Evolutionary conservation across 1,140 invertebrate species (phyloP).

Genomic region (Mesaphorura yosii): DNA sequence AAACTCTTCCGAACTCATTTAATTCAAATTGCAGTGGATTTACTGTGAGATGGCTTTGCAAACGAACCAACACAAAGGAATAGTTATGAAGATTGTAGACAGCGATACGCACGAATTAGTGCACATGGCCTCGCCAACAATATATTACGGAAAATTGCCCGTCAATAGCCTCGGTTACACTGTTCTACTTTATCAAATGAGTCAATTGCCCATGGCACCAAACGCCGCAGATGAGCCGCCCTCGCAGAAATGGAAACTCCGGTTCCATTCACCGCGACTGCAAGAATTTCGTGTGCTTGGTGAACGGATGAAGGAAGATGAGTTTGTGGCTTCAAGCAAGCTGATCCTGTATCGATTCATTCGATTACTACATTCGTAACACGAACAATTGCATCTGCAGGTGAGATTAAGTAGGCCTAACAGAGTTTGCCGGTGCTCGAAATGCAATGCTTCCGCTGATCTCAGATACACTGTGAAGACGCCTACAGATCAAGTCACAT

Average conservation of each 20-base stretch:
- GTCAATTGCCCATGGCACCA: neutral
- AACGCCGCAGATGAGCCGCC: neutral
- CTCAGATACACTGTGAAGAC: neutral
- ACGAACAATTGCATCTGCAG: neutral
- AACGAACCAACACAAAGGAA: neutral
- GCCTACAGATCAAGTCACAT: neutral
- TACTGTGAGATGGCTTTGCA: neutral
- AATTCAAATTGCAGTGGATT: too few relatives aligned
- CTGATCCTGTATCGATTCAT: neutral
- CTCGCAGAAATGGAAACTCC: neutral
- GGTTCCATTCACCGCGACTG: neutral
- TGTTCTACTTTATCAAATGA: neutral
- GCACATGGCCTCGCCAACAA: neutral
- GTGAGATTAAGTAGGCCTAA: neutral
- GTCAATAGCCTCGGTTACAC: neutral
- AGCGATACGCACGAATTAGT: neutral
- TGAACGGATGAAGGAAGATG: neutral
- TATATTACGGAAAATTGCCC: neutral
- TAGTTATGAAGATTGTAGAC: neutral
- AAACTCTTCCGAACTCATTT: too few relatives aligned
- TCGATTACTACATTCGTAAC: neutral
- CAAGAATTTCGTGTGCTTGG: neutral
- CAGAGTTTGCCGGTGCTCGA: neutral
- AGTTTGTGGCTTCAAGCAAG: neutral
- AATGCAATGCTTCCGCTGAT: neutral